A percentile compares a stretch with the other conserved stretches of the same genome.
Conservation (phyloP, 2,797 vertebrate species). For the Leucoraja ocellata region DNA sequence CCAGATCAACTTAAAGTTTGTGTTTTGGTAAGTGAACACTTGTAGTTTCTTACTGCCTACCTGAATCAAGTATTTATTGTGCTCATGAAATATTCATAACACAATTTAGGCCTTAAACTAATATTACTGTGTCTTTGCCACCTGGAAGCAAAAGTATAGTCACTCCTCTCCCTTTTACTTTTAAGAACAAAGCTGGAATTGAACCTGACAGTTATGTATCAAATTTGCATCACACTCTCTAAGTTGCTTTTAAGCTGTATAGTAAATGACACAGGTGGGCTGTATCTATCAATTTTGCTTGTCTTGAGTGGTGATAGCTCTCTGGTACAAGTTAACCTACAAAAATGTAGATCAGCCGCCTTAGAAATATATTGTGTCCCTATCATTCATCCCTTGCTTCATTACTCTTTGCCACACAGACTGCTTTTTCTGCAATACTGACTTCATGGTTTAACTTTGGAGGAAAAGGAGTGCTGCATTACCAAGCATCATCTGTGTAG, state of each 20-base stretch:
- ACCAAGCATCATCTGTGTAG: not conserved
- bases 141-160: not conserved
- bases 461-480: not conserved
- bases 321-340: not conserved
- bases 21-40: not conserved
- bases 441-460: not conserved
- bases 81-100: not conserved
- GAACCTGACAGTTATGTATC: not conserved
- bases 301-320: not conserved
- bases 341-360: too few relatives aligned
- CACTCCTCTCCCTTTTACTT: not conserved
- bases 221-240: not conserved
- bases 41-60: not conserved
- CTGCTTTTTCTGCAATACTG: not conserved
- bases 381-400: constrained; percentile 7
- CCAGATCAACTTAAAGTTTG: not conserved
- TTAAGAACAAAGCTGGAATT: not conserved
- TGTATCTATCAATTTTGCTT: not conserved
- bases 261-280: not conserved
- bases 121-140: not conserved
- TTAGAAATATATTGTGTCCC: not conserved
- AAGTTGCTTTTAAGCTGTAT: not conserved
- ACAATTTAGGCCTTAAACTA: not conserved
- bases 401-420: not conserved
- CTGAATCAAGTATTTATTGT: not conserved